Evolutionary conservation across 2,888 invertebrate genomes (phyloP), one percentile per base, ranked within the genome.

Genomic region (Drosophila pseudotalamancana): DNA sequence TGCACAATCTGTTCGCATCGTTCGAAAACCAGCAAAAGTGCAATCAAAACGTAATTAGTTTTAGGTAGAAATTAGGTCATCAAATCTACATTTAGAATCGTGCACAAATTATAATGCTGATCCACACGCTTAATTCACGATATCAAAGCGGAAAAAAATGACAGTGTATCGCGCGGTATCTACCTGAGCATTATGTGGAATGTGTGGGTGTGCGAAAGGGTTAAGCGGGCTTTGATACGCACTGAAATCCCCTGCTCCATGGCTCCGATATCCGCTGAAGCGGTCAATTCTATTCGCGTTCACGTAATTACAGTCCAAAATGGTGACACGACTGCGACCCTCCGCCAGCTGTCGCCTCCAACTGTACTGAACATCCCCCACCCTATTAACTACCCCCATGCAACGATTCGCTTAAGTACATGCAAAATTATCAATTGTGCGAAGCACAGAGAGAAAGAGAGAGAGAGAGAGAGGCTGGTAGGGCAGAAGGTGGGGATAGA

Each of bases 391-490:
- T 27, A 29, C 29, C n/a, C 25, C 25, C 40, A 16, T 42, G n/a
- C n/a, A n/a, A n/a, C 18, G 9, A 16, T 42, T 27, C 53, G 31
- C 57, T 25, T 59, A 53, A 50, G 34, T 19, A 55, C 62, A 72
- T 74, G 66, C 72, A 59, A 82, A 82, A 76, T 80, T 77, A 80
- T 83, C 83, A 83, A 85, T 82, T 85, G 83, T 72, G 55, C 46
- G 61, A 35, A n/a, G 29, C 14, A 32, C 6, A 16, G 16, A n/a
- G 11, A 32, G 32, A n/a, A n/a, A 18, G 6, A 12, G n/a, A 5
- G 29, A 45, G 0, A 5, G 12, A 23, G 6, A 43, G 1, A 43
- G 45, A 18, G 6, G 31, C n/a, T n/a, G n/a, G n/a, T n/a, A n/a
- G n/a, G n/a, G n/a, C 48, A 21, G 56, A 19, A n/a, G n/a, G n/a